Percentiles rank a stretch among this genome's conserved stretches.
Conservation (phyloP, 1,140 invertebrate species). For the Drosophila setifemur region DNA sequence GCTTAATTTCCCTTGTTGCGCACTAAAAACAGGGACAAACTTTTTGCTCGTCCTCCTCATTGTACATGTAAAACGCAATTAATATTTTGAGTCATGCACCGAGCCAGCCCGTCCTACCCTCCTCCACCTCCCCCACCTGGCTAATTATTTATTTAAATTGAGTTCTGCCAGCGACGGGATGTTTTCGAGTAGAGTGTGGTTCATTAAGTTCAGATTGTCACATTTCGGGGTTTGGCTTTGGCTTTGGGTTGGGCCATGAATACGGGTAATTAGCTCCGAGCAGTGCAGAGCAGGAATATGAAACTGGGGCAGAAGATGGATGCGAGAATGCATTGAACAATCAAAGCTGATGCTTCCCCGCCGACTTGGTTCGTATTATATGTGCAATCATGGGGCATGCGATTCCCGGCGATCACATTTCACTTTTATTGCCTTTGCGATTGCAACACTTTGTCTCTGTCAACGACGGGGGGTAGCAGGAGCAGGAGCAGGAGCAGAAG, state of each 20-base stretch:
- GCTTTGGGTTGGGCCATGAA: constrained; percentile 19
- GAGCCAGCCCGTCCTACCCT: background rate
- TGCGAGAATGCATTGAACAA: background rate
- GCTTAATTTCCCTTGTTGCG: constrained; percentile 66
- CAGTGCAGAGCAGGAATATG: background rate
- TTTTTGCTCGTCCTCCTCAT: constrained; percentile 22
- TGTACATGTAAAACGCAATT: constrained; percentile 60
- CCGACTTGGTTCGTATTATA: constrained; percentile 28
- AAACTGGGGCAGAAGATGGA: background rate
- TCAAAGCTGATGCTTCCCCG: constrained; percentile 10
- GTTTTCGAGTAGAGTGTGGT: background rate
- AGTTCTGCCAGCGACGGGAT: constrained; percentile 10
- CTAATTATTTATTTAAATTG: constrained; percentile 66
- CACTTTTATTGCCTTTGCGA: constrained; percentile 27
- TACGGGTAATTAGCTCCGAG: constrained; percentile 58
- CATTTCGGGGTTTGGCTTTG: constrained; percentile 1
- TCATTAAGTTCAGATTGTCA: constrained; percentile 26
- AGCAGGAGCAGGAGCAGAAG: background rate
- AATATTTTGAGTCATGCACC: constrained; percentile 39
- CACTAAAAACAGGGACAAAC: constrained; percentile 26
- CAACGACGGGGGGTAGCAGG: background rate
- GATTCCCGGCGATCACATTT: constrained; percentile 32
- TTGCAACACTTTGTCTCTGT: constrained; percentile 43
- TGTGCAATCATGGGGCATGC: constrained; percentile 34
- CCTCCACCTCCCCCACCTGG: background rate